phyloP scores from a whole-genome alignment of 1,140 invertebrate species.

The Portunus trituberculatus region DNA sequence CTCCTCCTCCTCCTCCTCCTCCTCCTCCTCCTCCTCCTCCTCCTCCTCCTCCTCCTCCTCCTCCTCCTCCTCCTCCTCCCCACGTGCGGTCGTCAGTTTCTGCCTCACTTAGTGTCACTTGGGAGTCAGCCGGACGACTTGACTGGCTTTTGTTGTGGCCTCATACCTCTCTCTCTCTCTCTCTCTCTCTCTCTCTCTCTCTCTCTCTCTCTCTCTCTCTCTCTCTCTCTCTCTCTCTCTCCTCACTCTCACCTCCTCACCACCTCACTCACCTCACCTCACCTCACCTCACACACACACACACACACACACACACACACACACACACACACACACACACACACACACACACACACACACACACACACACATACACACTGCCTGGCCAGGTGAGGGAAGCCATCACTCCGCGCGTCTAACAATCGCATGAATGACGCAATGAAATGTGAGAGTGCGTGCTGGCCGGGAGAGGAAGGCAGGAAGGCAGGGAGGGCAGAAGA shows the following conservation, averaged over 20 bases:
- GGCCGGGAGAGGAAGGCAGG: too few species aligned
- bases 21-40: constrained; percentile 5
- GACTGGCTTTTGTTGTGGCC: neutral
- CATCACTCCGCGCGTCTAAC: too few species aligned
- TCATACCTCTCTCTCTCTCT: neutral
- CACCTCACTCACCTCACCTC: constrained; percentile 41
- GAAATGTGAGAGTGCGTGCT: too few species aligned
- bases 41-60: constrained; percentile 17
- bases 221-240: neutral
- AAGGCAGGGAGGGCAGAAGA: neutral
- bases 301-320: constrained; percentile 41
- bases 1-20: neutral
- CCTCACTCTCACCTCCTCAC: neutral
- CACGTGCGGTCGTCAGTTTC: too few species aligned
- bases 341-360: constrained; percentile 37
- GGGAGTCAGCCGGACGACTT: too few species aligned
- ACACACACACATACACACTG: neutral
- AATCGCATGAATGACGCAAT: too few species aligned
- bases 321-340: constrained; percentile 52
- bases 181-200: neutral
- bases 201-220: neutral
- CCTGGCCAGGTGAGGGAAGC: too few species aligned
- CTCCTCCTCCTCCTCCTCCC: neutral
- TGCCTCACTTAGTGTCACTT: too few species aligned
- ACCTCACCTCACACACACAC: constrained; percentile 17